Conservation (phyloP, 2,888 invertebrate genomes). For the Caenorhabditis sinica region DNA sequence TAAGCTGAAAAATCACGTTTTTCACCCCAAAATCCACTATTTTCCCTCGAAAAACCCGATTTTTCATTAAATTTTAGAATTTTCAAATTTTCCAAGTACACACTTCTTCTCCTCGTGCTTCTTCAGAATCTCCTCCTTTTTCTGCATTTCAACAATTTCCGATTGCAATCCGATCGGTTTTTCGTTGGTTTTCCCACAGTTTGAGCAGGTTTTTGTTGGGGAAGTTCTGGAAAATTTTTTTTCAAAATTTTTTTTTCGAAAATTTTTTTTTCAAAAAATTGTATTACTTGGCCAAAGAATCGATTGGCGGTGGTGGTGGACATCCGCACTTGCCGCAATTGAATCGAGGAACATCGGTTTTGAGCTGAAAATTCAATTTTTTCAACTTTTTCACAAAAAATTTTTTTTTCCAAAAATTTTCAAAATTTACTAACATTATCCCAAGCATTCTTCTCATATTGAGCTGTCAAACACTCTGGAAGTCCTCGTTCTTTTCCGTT, state of each 20-base stretch:
- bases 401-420: constrained; percentile 11
- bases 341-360: constrained; percentile 19
- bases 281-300: background rate
- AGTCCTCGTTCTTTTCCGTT: constrained; percentile 34
- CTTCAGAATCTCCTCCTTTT: background rate
- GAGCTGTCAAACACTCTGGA: constrained; percentile 29
- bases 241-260: background rate
- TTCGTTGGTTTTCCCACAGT: constrained; percentile 23
- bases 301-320: constrained; percentile 45
- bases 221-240: constrained; percentile 9
- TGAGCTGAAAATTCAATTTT: background rate
- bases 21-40: background rate
- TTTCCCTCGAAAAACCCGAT: no score
- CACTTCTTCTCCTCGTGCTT: constrained; percentile 18
- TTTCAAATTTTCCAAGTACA: background rate
- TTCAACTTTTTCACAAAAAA: background rate
- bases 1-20: no score
- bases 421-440: no score
- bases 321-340: constrained; percentile 44
- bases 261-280: background rate
- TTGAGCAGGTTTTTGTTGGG: constrained; percentile 15
- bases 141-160: background rate
- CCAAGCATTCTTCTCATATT: no score
- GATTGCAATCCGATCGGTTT: constrained; percentile 22
- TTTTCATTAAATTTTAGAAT: background rate